Evolutionary conservation across 2,113 vertebrate genomes (phyloP).

Genomic region (Embiotoca jacksoni): DNA sequence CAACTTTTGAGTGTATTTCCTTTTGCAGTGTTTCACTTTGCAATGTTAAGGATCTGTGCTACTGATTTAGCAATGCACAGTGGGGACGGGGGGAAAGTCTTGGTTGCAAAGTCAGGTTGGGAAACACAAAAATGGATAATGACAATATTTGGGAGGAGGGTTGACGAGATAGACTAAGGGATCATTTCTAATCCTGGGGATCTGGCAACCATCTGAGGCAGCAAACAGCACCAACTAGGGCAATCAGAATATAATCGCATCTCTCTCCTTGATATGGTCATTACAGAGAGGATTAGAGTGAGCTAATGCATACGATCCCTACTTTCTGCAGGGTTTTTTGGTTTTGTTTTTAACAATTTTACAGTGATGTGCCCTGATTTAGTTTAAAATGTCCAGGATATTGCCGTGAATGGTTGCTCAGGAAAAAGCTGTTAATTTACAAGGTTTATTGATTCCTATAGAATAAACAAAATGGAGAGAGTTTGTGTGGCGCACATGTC

Average conservation of each 20-base stretch:
- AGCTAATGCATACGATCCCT: slow-evolving; percentile 43
- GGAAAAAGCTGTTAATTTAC: slow-evolving; percentile 16
- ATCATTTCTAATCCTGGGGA: slow-evolving; percentile 54
- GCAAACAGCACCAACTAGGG: slow-evolving; percentile 41
- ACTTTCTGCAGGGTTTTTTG: slow-evolving; percentile 6
- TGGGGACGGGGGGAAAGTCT: background rate
- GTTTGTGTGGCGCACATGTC: slow-evolving; percentile 23
- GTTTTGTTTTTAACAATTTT: slow-evolving; percentile 14
- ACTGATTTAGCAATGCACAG: slow-evolving; percentile 29
- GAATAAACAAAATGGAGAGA: background rate
- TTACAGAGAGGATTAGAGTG: slow-evolving; percentile 52
- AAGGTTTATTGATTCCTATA: slow-evolving; percentile 2
- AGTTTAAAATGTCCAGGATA: slow-evolving; percentile 20
- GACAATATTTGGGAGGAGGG: slow-evolving; percentile 38
- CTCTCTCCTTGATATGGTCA: slow-evolving; percentile 66
- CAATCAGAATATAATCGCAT: slow-evolving; percentile 69
- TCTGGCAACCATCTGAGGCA: slow-evolving; percentile 40
- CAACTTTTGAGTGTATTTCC: slow-evolving; percentile 19
- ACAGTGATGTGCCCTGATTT: slow-evolving; percentile 22
- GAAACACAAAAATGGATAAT: slow-evolving; percentile 44
- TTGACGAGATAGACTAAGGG: slow-evolving; percentile 46
- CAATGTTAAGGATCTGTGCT: slow-evolving; percentile 27
- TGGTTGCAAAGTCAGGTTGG: slow-evolving; percentile 23
- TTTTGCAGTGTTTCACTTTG: slow-evolving; percentile 36
- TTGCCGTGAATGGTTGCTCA: background rate